Percentiles rank a stretch among this genome's conserved stretches.
phyloP scores from a whole-genome alignment of 2,113 vertebrate species.

The Eurystomus gularis region DNA sequence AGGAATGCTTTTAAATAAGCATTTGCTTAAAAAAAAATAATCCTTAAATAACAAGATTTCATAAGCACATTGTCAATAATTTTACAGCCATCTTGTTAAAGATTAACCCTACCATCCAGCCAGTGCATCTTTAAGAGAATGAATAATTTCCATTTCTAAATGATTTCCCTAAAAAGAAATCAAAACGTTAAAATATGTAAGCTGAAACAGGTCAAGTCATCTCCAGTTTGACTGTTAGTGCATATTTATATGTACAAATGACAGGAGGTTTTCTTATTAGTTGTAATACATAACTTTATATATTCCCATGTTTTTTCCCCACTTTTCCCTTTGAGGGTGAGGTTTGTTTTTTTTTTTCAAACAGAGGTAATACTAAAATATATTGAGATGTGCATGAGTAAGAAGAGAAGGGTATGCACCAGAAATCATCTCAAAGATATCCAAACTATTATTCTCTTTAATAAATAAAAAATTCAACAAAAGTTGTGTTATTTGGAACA shows the following conservation, averaged over 20 bases:
- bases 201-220: background rate
- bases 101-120: background rate
- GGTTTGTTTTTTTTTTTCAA: background rate
- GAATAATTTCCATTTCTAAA: background rate
- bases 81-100: background rate
- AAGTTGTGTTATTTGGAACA: too few species aligned
- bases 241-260: fast-evolving
- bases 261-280: background rate
- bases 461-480: background rate
- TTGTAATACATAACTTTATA: fast-evolving
- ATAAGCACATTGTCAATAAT: background rate
- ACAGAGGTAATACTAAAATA: background rate
- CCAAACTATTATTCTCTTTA: background rate
- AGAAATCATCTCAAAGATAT: background rate
- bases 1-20: background rate
- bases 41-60: background rate
- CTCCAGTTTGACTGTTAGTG: background rate
- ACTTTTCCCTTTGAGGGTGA: background rate
- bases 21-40: background rate
- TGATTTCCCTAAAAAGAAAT: background rate
- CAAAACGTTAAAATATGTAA: background rate
- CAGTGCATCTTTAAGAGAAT: background rate
- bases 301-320: background rate
- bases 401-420: background rate
- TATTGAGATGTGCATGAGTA: background rate